Conservation (phyloP, 2,888 invertebrate species). For the Gymnosoma rotundatum region DNA sequence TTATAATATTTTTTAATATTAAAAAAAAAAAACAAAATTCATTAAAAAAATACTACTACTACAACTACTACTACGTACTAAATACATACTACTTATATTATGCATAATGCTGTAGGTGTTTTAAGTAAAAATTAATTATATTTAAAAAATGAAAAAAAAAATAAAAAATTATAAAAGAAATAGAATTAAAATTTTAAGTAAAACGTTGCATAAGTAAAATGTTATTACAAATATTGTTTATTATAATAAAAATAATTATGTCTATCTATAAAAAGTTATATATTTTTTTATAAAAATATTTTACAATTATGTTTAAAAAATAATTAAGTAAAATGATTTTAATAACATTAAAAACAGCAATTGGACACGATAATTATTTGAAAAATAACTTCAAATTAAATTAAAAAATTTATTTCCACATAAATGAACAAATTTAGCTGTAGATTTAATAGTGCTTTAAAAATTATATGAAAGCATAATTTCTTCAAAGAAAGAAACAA, state of each 20-base stretch:
- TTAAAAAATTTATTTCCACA: conserved; percentile 7
- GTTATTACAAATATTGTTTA: conserved; percentile 45
- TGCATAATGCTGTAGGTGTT: conserved; percentile 62
- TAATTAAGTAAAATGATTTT: conserved; percentile 63
- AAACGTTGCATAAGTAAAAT: conserved; percentile 19
- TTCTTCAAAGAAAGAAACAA: conserved; percentile 25
- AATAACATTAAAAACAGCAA: conserved; percentile 40
- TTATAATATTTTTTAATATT: conserved; percentile 31
- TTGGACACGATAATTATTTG: conserved; percentile 35
- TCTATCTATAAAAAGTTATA: conserved; percentile 16
- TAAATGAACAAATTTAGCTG: conserved; percentile 63
- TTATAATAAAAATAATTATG: conserved; percentile 25
- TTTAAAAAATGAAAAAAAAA: conserved; percentile 27
- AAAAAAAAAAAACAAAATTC: conserved; percentile 1
- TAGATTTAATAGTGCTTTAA: conserved; percentile 65
- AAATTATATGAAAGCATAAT: conserved; percentile 38
- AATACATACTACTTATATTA: conserved; percentile 44
- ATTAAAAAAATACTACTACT: conserved; percentile 36
- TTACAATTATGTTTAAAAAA: conserved; percentile 61
- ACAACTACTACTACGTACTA: conserved; percentile 55
- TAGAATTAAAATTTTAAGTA: conserved; percentile 33
- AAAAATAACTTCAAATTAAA: conserved; percentile 52
- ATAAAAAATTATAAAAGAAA: conserved; percentile 13
- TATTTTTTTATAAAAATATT: conserved; percentile 42
- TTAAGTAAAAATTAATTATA: conserved; percentile 51